Evolutionary conservation across 2,888 invertebrate species (phyloP).

Genomic region (Unio pictorum): DNA sequence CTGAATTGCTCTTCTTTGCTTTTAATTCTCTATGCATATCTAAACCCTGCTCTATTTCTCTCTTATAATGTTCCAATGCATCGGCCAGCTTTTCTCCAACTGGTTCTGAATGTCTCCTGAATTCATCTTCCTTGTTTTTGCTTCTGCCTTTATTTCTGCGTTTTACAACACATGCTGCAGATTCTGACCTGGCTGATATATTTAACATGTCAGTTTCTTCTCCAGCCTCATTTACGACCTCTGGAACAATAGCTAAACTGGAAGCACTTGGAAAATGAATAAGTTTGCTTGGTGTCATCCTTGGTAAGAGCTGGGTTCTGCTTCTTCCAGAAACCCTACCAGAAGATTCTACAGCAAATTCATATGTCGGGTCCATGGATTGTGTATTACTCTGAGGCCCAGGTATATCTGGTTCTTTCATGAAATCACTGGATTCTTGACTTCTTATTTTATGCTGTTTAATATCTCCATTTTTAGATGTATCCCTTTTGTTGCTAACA

Average conservation of each 20-base stretch:
- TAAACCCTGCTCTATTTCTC: conserved; percentile 15
- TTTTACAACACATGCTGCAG: conserved; percentile 28
- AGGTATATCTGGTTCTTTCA: too few species aligned
- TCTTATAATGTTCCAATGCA: conserved; percentile 46
- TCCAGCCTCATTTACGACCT: conserved; percentile 48
- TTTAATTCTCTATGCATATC: too few species aligned
- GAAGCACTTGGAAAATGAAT: conserved; percentile 53
- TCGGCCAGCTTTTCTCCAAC: conserved; percentile 45
- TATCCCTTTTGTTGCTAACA: too few species aligned
- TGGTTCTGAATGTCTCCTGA: conserved; percentile 55
- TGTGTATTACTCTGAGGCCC: too few species aligned
- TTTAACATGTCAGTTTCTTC: conserved; percentile 19
- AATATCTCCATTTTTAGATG: too few species aligned
- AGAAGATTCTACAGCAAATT: conserved; percentile 1
- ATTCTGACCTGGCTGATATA: conserved; percentile 3
- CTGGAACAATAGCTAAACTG: conserved; percentile 62
- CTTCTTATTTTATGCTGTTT: too few species aligned
- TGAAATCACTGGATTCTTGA: too few species aligned
- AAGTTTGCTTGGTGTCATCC: conserved; percentile 18
- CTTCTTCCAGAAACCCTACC: conserved; percentile 6
- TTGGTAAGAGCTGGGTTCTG: too few species aligned
- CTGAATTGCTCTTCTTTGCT: too few species aligned
- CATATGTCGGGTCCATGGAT: too few species aligned
- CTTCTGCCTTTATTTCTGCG: conserved; percentile 41
- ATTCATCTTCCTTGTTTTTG: conserved; percentile 41